Percentiles rank a stretch among this genome's conserved stretches.
Conservation (phyloP, 2,113 vertebrate species). For the Toxotes chatareus region DNA sequence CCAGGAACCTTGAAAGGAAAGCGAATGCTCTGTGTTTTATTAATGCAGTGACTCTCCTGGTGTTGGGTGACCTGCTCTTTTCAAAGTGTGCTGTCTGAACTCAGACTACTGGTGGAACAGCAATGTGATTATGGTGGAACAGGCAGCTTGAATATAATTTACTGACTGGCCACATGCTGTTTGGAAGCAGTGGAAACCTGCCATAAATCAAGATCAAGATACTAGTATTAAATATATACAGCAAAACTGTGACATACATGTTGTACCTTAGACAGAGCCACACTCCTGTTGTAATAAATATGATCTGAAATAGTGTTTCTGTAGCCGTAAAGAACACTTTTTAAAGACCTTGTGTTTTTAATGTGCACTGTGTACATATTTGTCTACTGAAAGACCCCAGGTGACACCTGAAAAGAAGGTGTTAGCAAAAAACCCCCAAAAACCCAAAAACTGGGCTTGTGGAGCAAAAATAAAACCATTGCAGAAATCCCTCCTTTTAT, state of each 20-base stretch:
- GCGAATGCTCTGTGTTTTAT: neutral
- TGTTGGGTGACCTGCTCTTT: conserved; percentile 43
- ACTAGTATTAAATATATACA: neutral
- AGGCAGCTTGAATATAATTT: conserved; percentile 60
- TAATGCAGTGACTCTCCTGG: conserved; percentile 18
- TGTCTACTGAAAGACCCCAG: neutral
- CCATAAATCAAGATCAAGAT: neutral
- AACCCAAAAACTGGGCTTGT: neutral
- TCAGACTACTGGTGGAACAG: conserved; percentile 26
- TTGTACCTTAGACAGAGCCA: neutral
- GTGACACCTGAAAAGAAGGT: neutral
- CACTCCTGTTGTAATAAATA: too few species aligned
- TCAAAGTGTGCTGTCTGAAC: conserved; percentile 30
- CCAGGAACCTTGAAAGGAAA: conserved; percentile 3
- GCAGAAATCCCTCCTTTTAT: neutral
- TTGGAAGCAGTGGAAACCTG: conserved; percentile 11
- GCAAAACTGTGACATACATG: neutral
- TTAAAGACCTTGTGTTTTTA: neutral
- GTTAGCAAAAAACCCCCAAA: neutral
- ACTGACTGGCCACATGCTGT: conserved; percentile 25
- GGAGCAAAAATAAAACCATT: neutral
- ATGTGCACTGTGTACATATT: neutral
- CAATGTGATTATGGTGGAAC: conserved; percentile 66
- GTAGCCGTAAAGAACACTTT: neutral
- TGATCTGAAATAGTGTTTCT: neutral